A percentile compares a stretch with the other conserved stretches of the same genome.
phyloP scores from a whole-genome alignment of 37 sponge, comb jelly and placozoan species.

The Oscarella lobularis region DNA sequence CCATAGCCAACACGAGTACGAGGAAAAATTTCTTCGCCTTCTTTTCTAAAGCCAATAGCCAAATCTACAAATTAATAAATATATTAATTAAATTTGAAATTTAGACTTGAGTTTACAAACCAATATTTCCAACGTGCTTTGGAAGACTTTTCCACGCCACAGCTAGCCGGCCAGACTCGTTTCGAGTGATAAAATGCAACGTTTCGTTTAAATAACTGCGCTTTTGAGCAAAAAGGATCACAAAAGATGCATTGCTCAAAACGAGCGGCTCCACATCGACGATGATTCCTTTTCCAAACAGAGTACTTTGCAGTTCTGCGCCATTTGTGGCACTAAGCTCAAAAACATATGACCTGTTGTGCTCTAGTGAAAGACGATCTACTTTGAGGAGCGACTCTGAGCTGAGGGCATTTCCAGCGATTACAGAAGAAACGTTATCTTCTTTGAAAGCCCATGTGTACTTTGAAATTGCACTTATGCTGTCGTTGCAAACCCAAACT shows the following conservation, averaged over 20 bases:
- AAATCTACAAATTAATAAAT: not conserved
- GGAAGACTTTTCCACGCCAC: too few species aligned
- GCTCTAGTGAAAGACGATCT: not conserved
- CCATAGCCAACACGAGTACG: slow-evolving; percentile 28
- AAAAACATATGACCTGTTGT: not conserved
- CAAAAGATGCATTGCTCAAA: not conserved
- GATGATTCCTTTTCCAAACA: not conserved
- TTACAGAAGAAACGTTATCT: too few species aligned
- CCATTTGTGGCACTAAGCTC: not conserved
- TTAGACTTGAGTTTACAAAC: too few species aligned
- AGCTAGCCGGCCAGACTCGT: too few species aligned
- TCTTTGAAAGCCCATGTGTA: not conserved
- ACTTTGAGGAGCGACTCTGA: too few species aligned
- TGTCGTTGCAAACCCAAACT: slow-evolving; percentile 47
- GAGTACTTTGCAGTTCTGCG: not conserved
- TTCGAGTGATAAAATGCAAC: too few species aligned
- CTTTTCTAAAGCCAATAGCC: slow-evolving; percentile 26
- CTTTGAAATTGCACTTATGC: slow-evolving; percentile 5
- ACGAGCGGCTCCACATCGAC: not conserved
- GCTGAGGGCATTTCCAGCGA: not conserved
- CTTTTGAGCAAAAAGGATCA: too few species aligned
- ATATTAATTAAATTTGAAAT: too few species aligned
- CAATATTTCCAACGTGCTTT: too few species aligned
- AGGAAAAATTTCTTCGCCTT: slow-evolving; percentile 35
- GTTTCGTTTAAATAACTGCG: too few species aligned